Evolutionary conservation across 2,888 invertebrate species (phyloP).

Genomic region (Diplazon laetatorius): DNA sequence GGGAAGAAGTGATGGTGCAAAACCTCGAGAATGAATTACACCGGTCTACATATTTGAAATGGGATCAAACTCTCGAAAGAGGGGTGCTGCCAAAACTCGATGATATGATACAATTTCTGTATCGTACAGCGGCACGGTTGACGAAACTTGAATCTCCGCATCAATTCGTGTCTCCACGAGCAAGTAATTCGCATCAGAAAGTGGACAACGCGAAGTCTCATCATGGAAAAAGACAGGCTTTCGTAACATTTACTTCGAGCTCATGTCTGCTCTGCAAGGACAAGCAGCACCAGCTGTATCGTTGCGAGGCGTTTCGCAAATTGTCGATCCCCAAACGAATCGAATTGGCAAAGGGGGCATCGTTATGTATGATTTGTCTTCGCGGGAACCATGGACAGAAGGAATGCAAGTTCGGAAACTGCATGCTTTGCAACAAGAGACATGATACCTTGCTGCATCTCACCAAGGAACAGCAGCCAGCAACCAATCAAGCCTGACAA

Average conservation of each 20-base stretch:
- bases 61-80: conserved; percentile 20
- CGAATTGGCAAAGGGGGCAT: conserved; percentile 19
- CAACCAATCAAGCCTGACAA: not conserved
- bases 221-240: conserved; percentile 12
- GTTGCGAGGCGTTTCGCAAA: conserved; percentile 43
- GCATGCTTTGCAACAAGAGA: conserved; percentile 9
- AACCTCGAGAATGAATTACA: not conserved
- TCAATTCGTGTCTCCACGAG: not conserved
- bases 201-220: too few relatives aligned
- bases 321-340: conserved; percentile 23
- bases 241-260: conserved; percentile 5
- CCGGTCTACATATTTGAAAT: not conserved
- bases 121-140: not conserved
- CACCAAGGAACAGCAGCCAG: not conserved
- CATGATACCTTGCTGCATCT: conserved; percentile 25
- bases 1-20: not conserved
- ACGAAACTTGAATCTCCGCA: not conserved
- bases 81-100: conserved; percentile 25
- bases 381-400: conserved; percentile 7
- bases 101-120: conserved; percentile 16
- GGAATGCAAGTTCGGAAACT: conserved; percentile 13
- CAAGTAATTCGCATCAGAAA: too few relatives aligned
- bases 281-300: conserved; percentile 33
- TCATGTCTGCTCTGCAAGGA: conserved; percentile 24
- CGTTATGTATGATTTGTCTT: conserved; percentile 48